phyloP scores from a whole-genome alignment of 2,113 vertebrate genomes.

The Eurystomus gularis region DNA sequence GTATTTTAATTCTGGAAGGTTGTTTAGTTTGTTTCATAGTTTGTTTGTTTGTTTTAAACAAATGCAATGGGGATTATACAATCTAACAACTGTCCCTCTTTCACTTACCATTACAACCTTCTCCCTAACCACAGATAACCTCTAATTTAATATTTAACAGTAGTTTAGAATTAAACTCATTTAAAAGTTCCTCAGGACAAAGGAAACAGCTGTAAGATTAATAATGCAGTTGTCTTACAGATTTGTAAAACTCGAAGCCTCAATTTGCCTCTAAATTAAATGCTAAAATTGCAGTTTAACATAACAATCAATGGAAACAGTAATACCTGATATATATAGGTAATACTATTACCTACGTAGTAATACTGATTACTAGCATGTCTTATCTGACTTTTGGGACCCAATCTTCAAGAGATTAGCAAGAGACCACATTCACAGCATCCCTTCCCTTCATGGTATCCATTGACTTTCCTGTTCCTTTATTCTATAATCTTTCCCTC shows the following conservation, averaged over 20 bases:
- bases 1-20: not conserved
- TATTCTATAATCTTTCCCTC: not conserved
- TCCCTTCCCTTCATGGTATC: not conserved
- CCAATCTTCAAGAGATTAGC: not conserved
- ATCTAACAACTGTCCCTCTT: not conserved
- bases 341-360: no score
- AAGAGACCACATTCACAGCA: not conserved
- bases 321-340: no score
- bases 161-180: not conserved
- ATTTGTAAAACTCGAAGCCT: not conserved
- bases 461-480: not conserved
- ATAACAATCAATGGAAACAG: not conserved
- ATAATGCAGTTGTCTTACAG: not conserved
- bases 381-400: not conserved
- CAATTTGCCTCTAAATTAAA: not conserved
- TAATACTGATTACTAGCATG: rapidly evolving
- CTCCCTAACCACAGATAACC: not conserved
- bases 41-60: not conserved
- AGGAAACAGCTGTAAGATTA: not conserved
- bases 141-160: not conserved
- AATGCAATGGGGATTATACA: not conserved
- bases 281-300: not conserved
- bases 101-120: not conserved
- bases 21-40: not conserved
- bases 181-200: not conserved